Conservation (phyloP, 2,797 vertebrate species). For the Rhinella marina region DNA sequence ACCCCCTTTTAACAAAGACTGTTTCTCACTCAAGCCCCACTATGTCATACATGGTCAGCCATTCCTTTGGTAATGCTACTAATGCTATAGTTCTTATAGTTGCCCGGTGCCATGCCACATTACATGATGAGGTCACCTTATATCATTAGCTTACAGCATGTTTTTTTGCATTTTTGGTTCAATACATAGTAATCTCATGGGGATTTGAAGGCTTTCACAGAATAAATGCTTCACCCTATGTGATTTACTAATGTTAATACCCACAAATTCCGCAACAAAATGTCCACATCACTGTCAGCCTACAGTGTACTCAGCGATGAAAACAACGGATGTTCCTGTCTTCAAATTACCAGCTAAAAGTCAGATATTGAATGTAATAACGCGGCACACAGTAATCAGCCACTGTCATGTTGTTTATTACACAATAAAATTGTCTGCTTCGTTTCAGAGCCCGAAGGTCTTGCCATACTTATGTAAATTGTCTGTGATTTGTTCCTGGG, state of each 20-base stretch:
- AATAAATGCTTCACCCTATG: not conserved
- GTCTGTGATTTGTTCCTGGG: slow-evolving; percentile 48
- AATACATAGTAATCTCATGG: not conserved
- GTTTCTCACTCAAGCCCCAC: too few species aligned
- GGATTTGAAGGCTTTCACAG: not conserved
- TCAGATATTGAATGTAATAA: slow-evolving; percentile 14
- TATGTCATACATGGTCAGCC: not conserved
- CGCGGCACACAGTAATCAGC: slow-evolving; percentile 4
- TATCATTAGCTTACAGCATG: not conserved
- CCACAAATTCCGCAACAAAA: not conserved
- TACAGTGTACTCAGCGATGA: not conserved
- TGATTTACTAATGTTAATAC: not conserved
- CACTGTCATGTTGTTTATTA: slow-evolving; percentile 33
- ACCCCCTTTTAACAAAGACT: too few species aligned
- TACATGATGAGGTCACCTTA: not conserved
- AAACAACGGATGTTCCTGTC: not conserved
- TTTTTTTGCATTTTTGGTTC: not conserved
- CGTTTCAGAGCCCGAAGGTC: slow-evolving; percentile 37
- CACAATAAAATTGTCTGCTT: slow-evolving; percentile 31
- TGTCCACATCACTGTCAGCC: not conserved
- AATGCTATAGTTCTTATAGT: not conserved
- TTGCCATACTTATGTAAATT: slow-evolving; percentile 51
- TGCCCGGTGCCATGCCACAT: not conserved
- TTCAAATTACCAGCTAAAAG: not conserved
- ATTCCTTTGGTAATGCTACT: not conserved